phyloP scores from a whole-genome alignment of 2,888 invertebrate genomes.

The Eilema griseolum region DNA sequence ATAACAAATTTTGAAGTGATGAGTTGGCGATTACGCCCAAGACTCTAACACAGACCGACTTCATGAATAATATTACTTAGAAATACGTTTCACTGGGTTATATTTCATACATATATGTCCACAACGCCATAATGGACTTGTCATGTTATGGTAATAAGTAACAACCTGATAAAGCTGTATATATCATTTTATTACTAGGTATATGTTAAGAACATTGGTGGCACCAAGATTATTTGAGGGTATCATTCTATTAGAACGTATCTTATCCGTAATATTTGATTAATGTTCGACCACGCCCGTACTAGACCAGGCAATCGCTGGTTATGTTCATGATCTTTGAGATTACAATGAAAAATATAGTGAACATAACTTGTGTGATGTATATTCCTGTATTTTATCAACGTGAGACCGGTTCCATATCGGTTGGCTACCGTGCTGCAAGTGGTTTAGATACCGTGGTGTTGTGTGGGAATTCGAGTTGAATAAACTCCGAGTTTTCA shows the following conservation, averaged over 20 bases:
- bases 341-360: slow-evolving; percentile 72
- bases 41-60: slow-evolving; percentile 57
- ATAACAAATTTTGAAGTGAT: slow-evolving; percentile 73
- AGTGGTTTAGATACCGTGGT: slow-evolving; percentile 26
- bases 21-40: slow-evolving; percentile 62
- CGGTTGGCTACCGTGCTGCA: slow-evolving; percentile 46
- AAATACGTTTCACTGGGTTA: slow-evolving; percentile 60
- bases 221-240: slow-evolving; percentile 35
- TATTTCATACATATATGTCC: slow-evolving; percentile 69
- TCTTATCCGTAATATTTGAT: slow-evolving; percentile 71
- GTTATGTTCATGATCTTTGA: slow-evolving; percentile 57
- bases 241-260: slow-evolving; percentile 68
- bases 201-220: slow-evolving; percentile 46
- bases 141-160: slow-evolving; percentile 85
- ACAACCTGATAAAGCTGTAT: slow-evolving; percentile 74
- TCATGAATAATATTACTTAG: slow-evolving; percentile 62
- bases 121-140: slow-evolving; percentile 80
- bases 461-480: slow-evolving; percentile 29
- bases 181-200: slow-evolving; percentile 72
- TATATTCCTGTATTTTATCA: slow-evolving; percentile 51
- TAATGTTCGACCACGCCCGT: slow-evolving; percentile 58
- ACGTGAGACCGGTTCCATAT: slow-evolving; percentile 47
- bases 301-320: slow-evolving; percentile 46
- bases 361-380: slow-evolving; percentile 45
- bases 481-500: slow-evolving; percentile 5